phyloP scores from a whole-genome alignment of 2,113 vertebrate genomes.

The Myrmecobius fasciatus region DNA sequence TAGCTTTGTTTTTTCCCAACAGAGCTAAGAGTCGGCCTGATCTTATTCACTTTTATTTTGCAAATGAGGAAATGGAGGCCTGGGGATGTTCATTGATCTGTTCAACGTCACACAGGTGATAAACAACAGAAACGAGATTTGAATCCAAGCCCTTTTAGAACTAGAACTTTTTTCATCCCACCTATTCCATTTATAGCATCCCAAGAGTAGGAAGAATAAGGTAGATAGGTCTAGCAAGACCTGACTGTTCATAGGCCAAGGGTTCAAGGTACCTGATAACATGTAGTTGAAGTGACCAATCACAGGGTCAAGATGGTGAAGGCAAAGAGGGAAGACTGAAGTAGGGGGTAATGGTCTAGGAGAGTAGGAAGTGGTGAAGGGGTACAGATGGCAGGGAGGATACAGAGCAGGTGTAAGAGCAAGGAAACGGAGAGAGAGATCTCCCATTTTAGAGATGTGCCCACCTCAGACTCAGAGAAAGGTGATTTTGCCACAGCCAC shows the following conservation, averaged over 20 bases:
- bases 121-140: neutral
- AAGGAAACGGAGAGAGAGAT: too few relatives aligned
- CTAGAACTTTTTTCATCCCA: neutral
- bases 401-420: neutral
- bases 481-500: neutral
- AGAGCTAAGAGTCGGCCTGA: neutral
- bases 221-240: neutral
- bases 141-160: neutral
- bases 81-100: neutral
- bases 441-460: neutral
- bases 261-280: neutral
- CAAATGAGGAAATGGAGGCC: neutral
- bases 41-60: neutral
- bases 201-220: neutral
- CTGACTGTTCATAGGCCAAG: neutral
- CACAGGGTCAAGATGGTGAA: neutral
- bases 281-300: neutral
- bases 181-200: neutral
- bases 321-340: neutral
- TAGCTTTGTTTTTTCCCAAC: neutral
- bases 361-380: too few relatives aligned
- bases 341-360: neutral
- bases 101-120: neutral
- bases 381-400: neutral
- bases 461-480: neutral